Evolutionary conservation across 2,113 vertebrate genomes (phyloP).

Genomic region (Microtus montanus): DNA sequence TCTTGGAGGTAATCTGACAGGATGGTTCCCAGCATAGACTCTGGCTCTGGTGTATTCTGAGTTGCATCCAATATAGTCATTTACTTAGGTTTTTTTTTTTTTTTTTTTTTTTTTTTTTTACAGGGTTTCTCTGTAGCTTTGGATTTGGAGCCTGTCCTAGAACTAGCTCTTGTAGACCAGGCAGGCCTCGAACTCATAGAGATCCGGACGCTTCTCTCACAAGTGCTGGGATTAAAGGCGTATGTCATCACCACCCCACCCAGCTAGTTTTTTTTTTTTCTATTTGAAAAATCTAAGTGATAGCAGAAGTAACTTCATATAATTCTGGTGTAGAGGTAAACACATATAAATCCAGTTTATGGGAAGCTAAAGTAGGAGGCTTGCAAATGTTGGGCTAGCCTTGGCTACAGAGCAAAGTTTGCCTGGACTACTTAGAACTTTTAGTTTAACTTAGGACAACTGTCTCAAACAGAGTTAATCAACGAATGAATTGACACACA

Average conservation of each 20-base stretch:
- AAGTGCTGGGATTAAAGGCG: too few species aligned
- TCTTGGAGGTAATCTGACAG: accelerated
- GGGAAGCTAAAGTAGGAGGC: background rate
- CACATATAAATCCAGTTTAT: background rate
- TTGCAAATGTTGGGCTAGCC: background rate
- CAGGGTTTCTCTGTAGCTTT: too few species aligned
- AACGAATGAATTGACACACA: background rate
- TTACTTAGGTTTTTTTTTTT: background rate
- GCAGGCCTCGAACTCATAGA: too few species aligned
- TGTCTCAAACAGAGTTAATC: background rate
- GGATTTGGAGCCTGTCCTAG: too few species aligned
- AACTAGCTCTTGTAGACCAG: too few species aligned
- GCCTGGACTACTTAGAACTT: background rate
- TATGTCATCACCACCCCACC: too few species aligned
- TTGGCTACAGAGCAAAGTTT: background rate
- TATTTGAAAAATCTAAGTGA: background rate
- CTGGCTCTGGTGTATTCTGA: background rate
- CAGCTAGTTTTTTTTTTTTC: background rate
- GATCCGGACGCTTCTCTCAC: too few species aligned
- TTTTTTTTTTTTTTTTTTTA: too few species aligned
- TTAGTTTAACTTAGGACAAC: background rate
- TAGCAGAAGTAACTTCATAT: background rate
- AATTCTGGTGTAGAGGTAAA: background rate
- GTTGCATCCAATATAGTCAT: background rate
- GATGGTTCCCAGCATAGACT: background rate